Conservation (phyloP, 2,113 vertebrate species). For the Stegostoma tigrinum region DNA sequence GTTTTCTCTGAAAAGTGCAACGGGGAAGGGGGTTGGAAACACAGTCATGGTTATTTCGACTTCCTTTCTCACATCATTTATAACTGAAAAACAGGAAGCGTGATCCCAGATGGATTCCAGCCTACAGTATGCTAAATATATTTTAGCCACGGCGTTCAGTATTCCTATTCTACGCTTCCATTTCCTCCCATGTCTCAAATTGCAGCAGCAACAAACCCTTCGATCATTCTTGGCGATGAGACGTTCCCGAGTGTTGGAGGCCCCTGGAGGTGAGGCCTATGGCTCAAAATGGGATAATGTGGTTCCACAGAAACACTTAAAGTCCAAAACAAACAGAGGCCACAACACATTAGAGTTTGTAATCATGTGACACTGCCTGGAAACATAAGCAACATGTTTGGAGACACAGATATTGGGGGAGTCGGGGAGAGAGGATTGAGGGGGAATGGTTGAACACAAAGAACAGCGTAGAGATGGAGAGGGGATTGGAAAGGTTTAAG, state of each 20-base stretch:
- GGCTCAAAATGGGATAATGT: background rate
- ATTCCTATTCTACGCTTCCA: background rate
- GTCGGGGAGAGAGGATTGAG: background rate
- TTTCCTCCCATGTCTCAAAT: background rate
- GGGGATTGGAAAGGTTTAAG: background rate
- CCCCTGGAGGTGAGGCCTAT: background rate
- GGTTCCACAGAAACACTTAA: background rate
- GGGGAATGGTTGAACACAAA: background rate
- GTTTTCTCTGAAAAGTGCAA: background rate
- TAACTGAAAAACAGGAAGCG: constrained; percentile 21
- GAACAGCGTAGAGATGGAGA: background rate
- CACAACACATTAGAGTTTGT: background rate
- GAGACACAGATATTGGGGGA: background rate
- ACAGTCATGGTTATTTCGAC: background rate
- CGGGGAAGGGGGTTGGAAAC: background rate
- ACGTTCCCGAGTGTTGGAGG: background rate
- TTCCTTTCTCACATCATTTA: background rate
- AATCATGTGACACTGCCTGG: background rate
- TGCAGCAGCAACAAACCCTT: background rate
- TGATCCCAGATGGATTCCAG: background rate
- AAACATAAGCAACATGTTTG: background rate
- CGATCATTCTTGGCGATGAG: background rate
- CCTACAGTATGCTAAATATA: background rate
- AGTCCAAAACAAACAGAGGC: background rate
- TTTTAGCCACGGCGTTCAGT: background rate